Evolutionary conservation across 1,140 invertebrate species (phyloP).

Genomic region (Lepidurus packardi): DNA sequence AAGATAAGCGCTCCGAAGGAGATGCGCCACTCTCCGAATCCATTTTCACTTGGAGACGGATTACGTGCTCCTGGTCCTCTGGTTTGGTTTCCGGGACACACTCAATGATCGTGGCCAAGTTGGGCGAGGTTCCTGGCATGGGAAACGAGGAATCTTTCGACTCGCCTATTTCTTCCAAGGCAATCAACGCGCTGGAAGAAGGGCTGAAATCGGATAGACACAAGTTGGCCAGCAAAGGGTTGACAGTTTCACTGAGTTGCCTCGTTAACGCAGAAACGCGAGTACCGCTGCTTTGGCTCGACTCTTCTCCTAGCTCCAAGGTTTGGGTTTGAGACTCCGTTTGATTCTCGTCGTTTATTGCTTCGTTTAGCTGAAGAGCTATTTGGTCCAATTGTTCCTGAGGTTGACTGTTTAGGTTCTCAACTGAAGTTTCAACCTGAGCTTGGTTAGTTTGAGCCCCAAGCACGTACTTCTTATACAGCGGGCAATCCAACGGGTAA

Average conservation of each 20-base stretch:
- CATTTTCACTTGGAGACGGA: slow-evolving; percentile 26
- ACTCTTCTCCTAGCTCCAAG: no score
- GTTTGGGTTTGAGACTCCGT: not conserved
- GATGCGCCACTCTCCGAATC: not conserved
- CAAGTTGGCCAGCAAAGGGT: not conserved
- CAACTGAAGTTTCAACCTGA: not conserved
- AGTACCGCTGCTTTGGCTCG: not conserved
- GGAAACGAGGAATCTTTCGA: not conserved
- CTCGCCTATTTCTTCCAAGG: not conserved
- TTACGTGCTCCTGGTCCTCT: slow-evolving; percentile 14
- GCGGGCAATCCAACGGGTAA: slow-evolving; percentile 29
- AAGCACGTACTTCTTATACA: slow-evolving; percentile 30
- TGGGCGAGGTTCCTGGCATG: not conserved
- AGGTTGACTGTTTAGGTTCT: not conserved
- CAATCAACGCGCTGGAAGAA: not conserved
- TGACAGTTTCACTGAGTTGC: not conserved
- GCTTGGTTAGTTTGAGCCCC: not conserved
- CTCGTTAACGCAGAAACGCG: not conserved
- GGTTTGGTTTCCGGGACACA: not conserved
- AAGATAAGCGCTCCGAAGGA: not conserved
- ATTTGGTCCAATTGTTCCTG: slow-evolving; percentile 9
- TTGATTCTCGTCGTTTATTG: not conserved
- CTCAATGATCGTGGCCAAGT: not conserved
- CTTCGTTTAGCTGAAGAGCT: not conserved
- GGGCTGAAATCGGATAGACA: not conserved